Evolutionary conservation across 2,888 invertebrate species (phyloP).

Genomic region (Sarcophaga carnaria): DNA sequence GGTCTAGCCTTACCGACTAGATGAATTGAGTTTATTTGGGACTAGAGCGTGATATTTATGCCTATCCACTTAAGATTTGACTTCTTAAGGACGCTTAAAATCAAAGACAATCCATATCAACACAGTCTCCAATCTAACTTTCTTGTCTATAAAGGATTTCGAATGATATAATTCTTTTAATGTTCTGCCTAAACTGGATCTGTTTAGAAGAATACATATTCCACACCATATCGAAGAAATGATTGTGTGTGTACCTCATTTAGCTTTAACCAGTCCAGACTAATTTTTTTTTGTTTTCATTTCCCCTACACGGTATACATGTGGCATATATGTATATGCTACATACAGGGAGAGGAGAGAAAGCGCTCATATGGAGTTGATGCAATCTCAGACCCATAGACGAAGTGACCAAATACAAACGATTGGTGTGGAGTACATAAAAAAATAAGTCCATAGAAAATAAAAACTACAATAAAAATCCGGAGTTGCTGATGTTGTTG

Average conservation of each 20-base stretch:
- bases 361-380: background rate
- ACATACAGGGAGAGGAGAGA: background rate
- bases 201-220: conserved; percentile 22
- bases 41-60: no score
- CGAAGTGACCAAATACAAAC: no score
- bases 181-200: background rate
- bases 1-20: no score
- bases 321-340: no score
- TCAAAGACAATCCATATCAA: no score
- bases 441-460: background rate
- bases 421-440: no score
- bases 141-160: background rate
- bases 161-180: conserved; percentile 6
- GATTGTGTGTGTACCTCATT: conserved; percentile 13
- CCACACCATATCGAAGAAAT: conserved; percentile 10
- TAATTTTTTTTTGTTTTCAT: background rate
- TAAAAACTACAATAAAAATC: background rate
- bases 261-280: conserved; percentile 63
- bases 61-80: no score
- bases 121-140: no score
- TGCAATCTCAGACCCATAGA: no score
- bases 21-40: no score
- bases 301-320: background rate
- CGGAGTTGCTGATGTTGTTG: conserved; percentile 19
- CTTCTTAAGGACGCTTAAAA: no score